phyloP scores from a whole-genome alignment of 2,797 vertebrate genomes.

The Halcyon chelicuti region DNA sequence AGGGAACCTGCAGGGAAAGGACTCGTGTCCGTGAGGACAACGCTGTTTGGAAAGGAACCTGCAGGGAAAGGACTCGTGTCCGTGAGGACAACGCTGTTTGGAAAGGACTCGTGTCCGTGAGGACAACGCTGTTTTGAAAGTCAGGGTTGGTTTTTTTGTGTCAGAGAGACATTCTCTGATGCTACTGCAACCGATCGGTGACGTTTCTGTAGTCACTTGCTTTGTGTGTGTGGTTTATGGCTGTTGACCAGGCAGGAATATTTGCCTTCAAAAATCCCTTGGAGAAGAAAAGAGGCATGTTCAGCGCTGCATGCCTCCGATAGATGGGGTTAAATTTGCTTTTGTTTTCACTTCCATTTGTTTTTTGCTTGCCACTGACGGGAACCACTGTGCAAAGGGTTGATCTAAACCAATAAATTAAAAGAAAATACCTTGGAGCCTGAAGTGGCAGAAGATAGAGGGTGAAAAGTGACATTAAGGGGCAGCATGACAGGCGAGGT shows the following conservation, averaged over 20 bases:
- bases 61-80: too few species aligned
- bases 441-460: not conserved
- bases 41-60: too few species aligned
- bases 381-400: not conserved
- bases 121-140: not conserved
- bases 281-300: not conserved
- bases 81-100: too few species aligned
- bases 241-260: not conserved
- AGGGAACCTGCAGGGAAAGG: not conserved
- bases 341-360: not conserved
- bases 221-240: not conserved
- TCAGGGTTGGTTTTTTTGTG: accelerated
- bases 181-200: not conserved
- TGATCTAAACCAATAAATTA: not conserved
- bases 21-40: too few species aligned
- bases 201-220: not conserved
- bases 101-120: not conserved
- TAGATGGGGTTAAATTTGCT: not conserved
- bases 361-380: not conserved
- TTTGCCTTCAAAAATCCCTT: not conserved
- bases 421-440: not conserved
- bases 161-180: not conserved
- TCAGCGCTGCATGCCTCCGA: not conserved
- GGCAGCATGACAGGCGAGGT: not conserved
- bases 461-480: not conserved